Evolutionary conservation across 2,888 invertebrate species (phyloP).

Genomic region (Uloborus plumipes): DNA sequence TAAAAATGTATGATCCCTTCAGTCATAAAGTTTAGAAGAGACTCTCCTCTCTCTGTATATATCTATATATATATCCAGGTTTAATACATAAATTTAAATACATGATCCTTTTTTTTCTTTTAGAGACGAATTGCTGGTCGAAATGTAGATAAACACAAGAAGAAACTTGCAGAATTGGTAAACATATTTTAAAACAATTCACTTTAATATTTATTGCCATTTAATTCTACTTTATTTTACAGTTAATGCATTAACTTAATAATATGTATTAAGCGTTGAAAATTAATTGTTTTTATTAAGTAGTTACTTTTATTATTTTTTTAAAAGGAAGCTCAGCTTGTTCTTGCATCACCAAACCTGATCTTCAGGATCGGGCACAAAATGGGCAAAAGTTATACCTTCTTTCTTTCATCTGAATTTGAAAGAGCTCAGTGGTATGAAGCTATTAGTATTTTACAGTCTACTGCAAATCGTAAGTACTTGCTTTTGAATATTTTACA

Average conservation of each 20-base stretch:
- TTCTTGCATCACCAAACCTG: conserved; percentile 90
- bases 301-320: background rate
- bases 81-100: too few relatives aligned
- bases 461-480: conserved; percentile 19
- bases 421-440: conserved; percentile 95
- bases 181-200: conserved; percentile 8
- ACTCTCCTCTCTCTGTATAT: too few relatives aligned
- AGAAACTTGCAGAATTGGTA: conserved; percentile 86
- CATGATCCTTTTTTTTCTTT: conserved; percentile 19
- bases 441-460: conserved; percentile 86
- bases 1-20: too few relatives aligned
- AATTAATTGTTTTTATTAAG: background rate
- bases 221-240: too few relatives aligned
- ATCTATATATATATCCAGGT: too few relatives aligned
- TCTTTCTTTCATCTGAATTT: conserved; percentile 94
- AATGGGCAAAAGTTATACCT: conserved; percentile 74
- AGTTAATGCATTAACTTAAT: background rate
- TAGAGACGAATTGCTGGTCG: conserved; percentile 50
- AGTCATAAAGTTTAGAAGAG: too few relatives aligned
- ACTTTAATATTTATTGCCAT: background rate
- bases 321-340: conserved; percentile 82
- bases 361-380: conserved; percentile 83
- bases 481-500: background rate
- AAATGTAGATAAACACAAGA: conserved; percentile 83
- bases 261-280: background rate